Evolutionary conservation across 2,888 invertebrate genomes (phyloP).

Genomic region (Drosophila mercatorum): DNA sequence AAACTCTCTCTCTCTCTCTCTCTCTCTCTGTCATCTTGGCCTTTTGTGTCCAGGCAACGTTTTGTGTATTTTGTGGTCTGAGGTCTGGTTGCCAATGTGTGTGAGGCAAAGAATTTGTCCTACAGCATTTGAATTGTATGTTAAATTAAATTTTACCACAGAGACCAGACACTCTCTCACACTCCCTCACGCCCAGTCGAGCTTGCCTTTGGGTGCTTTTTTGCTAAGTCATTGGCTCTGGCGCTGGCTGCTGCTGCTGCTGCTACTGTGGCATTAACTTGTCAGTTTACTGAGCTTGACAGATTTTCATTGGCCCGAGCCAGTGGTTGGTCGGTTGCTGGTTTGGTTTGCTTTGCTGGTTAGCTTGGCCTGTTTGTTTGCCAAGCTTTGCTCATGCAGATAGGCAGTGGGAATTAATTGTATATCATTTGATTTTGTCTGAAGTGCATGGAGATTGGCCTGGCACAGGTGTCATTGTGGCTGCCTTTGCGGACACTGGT

Average conservation of each 20-base stretch:
- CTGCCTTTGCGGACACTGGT: slow-evolving; percentile 29
- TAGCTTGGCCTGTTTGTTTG: slow-evolving; percentile 32
- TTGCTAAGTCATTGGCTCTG: slow-evolving; percentile 45
- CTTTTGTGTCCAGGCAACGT: slow-evolving; percentile 71
- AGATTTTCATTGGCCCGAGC: slow-evolving; percentile 65
- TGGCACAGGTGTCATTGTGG: slow-evolving; percentile 41
- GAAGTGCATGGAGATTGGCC: slow-evolving; percentile 26
- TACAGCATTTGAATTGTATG: slow-evolving; percentile 73
- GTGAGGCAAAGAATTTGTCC: slow-evolving; percentile 54
- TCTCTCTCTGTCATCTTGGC: slow-evolving; percentile 1
- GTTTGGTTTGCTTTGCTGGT: slow-evolving; percentile 28
- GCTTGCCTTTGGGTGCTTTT: slow-evolving; percentile 29
- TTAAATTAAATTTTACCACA: slow-evolving; percentile 80
- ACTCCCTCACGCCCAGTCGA: not conserved
- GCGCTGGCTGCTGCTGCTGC: slow-evolving; percentile 17
- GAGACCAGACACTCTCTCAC: slow-evolving; percentile 58
- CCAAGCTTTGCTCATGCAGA: slow-evolving; percentile 8
- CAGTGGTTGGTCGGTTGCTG: slow-evolving; percentile 21
- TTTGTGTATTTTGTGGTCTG: slow-evolving; percentile 69
- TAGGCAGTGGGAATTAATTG: slow-evolving; percentile 43
- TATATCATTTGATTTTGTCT: slow-evolving; percentile 43
- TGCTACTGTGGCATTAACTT: slow-evolving; percentile 63
- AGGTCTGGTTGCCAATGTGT: slow-evolving; percentile 47
- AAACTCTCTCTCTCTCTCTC: not conserved
- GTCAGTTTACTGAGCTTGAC: slow-evolving; percentile 75